Evolutionary conservation across 1,140 invertebrate species (phyloP).

Genomic region (Drosophila sucinea): DNA sequence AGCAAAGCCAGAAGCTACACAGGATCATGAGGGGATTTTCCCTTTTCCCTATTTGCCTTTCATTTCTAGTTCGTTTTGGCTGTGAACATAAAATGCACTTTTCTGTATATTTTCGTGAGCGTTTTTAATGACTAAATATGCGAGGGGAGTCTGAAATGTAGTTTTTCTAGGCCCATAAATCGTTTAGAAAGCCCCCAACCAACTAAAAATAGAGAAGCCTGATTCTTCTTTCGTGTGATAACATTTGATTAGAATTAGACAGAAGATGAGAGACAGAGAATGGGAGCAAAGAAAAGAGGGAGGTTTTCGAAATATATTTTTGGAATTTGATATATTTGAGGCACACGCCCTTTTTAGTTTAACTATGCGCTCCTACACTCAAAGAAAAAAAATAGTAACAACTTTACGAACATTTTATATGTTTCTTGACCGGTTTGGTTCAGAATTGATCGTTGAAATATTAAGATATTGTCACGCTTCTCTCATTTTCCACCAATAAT

Average conservation of each 20-base stretch:
- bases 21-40: conserved; percentile 50
- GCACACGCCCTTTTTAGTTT: conserved; percentile 61
- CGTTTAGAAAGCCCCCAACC: conserved; percentile 52
- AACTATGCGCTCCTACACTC: neutral
- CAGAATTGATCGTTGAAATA: too few species aligned
- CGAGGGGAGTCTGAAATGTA: conserved; percentile 12
- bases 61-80: neutral
- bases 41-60: neutral
- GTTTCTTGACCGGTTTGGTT: too few species aligned
- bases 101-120: conserved; percentile 66
- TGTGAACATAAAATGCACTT: conserved; percentile 59
- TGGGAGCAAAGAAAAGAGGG: neutral
- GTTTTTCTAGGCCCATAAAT: conserved; percentile 53
- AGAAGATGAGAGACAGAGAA: conserved; percentile 1
- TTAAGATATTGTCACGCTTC: too few species aligned
- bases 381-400: too few species aligned
- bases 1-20: conserved; percentile 19
- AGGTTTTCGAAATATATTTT: conserved; percentile 41
- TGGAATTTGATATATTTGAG: conserved; percentile 55
- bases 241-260: conserved; percentile 37
- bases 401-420: too few species aligned
- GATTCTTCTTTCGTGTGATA: conserved; percentile 42
- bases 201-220: conserved; percentile 8
- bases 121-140: conserved; percentile 54
- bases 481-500: too few species aligned